Evolutionary conservation across 1,140 invertebrate species (phyloP).

Genomic region (Aphelinus certus): DNA sequence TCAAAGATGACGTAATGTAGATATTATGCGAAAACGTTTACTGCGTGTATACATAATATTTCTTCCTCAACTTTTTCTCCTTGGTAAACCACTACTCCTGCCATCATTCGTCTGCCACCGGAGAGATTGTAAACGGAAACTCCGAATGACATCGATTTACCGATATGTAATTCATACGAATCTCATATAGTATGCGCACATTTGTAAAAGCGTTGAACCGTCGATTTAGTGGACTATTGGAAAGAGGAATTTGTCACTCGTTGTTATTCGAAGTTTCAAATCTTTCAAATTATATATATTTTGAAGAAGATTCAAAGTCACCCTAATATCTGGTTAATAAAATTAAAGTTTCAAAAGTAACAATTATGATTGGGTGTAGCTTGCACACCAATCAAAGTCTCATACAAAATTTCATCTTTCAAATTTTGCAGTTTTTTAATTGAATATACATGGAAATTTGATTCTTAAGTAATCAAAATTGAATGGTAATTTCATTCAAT

Average conservation of each 20-base stretch:
- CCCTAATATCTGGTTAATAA: constrained; percentile 16
- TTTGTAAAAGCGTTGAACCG: background rate
- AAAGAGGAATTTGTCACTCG: background rate
- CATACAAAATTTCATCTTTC: no score
- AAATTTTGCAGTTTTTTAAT: no score
- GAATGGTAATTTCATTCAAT: no score
- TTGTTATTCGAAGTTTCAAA: constrained; percentile 27
- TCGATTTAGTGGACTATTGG: background rate
- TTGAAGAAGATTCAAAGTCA: constrained; percentile 24
- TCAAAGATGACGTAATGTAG: no score
- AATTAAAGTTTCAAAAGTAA: no score
- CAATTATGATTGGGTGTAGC: no score
- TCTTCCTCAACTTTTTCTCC: background rate
- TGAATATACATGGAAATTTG: no score
- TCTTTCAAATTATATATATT: constrained; percentile 13
- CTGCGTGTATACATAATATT: background rate
- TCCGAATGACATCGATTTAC: constrained; percentile 12
- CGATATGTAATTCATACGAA: no score
- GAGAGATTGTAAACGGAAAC: constrained; percentile 26
- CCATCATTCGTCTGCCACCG: constrained; percentile 25
- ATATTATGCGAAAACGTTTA: constrained; percentile 24
- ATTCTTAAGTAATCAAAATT: no score
- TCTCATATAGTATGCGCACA: background rate
- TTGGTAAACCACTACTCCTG: constrained; percentile 9
- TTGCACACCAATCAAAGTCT: no score